Evolutionary conservation across 2,797 vertebrate species (phyloP), one percentile per base, ranked within the genome.

Genomic region (Labroides dimidiatus): DNA sequence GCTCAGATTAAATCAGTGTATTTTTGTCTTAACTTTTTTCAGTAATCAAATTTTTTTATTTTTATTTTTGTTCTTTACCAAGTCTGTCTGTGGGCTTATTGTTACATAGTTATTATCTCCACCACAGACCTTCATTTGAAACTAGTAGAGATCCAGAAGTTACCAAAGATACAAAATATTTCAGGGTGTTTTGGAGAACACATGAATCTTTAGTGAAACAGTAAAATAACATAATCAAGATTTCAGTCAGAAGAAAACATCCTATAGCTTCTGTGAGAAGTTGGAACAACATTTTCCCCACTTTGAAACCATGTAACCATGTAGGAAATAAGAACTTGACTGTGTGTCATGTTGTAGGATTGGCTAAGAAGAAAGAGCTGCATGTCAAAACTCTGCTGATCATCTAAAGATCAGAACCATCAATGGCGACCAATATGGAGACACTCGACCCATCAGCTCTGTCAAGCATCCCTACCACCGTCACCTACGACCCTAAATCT

Each of bases 401-500:
- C 33, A 19, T 54, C 23, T 23, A 42, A 75, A 62, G 37, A 65
- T 60, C 49, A 39, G 65, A 69, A 75, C 12, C 56, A 69, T 56
- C 53, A 20, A 84, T 80, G 77, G 49, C 67, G 11, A 43, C 63
- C 33, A 84, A 70, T 39, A 89, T 92, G 90, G 87, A 91, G 49
- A 79, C 67, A 2, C 86, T 93, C 0, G 87, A 93, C 48, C 81
- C 90, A 47, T 87, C 91, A 6, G 15, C 81, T 51, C 70, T 92
- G 6, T 36, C 88, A 16, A 78, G 86, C 6, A 13, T 45, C 3
- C 4, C 56, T 6, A 53, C 90, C 15, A 14, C 81, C 4, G 93
- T 94, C 33, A 90, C 81, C 65, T 95, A 88, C 53, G 63, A 93
- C 69, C 72, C 84, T 15, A 91, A 87, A 56, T 81, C 91, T 10